Evolutionary conservation across 2,888 invertebrate genomes (phyloP), one percentile per base, ranked within the genome.

Genomic region (Mantis religiosa): DNA sequence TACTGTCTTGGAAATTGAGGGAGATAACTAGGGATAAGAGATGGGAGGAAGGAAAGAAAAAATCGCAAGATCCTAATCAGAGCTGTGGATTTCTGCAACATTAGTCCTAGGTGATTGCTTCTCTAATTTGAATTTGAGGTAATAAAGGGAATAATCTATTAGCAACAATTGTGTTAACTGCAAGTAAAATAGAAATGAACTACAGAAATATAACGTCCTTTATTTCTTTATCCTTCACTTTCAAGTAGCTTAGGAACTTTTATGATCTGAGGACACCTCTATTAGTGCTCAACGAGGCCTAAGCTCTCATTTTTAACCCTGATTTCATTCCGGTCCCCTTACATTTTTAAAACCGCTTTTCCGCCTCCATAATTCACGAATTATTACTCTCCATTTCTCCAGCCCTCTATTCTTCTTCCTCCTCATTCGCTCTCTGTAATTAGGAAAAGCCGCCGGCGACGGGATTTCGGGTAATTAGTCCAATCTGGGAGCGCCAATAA

Each of bases 391-490:
- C 41, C 9, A 54, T 71, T 81, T 30, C 81, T 86, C 81, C 86
- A 54, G 28, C 71, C 86, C 86, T 71, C 81, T 81, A 86, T 86
- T 86, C 86, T 71, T 86, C 54, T 86, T 28, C 81, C 20, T 28
- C 81, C 86, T 86, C 85, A 27, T 28, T 85, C 86, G 28, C 81
- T 71, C 86, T 30, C 84, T 86, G 86, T 41, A 86, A 86, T 86
- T 86, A 86, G 81, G 71, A 54, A 54, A 86, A 86, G 86, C 86
- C 86, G 47, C 86, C 86, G 88, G 83, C 86, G 47, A 54, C 86
- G 88, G 83, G 88, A 84, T 83, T 88, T 88, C 82, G 81, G 54
- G 86, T 89, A 89, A 89, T 89, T 89, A 89, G 85, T 88, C 87
- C 89, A 88, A 89, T 89, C 85, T 89, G 89, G 54, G 71, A 82